These are phyloP conservation scores for Palythoa caribaeorum DNA, from an alignment of 92 coral and sea anemone genomes.

Conservation along the genomic window DNA sequence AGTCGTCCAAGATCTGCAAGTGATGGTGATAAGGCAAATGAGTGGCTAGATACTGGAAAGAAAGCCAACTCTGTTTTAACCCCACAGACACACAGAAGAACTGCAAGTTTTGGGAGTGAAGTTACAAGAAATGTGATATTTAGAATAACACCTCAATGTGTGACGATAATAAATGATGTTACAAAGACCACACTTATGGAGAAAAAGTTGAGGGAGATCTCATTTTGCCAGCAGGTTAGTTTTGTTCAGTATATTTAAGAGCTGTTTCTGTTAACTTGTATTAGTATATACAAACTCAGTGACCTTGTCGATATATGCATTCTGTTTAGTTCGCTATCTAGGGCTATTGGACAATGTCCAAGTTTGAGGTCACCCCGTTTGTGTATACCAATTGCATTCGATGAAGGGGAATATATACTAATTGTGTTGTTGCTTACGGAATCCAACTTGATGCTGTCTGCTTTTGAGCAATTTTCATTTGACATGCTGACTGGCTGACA, in stretches of 20 bases:
- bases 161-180: slow-evolving; percentile 55
- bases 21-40: slow-evolving; percentile 81
- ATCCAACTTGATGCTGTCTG: no score
- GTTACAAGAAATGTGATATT: slow-evolving; percentile 75
- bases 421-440: no score
- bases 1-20: slow-evolving; percentile 94
- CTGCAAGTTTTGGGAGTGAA: slow-evolving; percentile 68
- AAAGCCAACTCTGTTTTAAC: slow-evolving; percentile 18
- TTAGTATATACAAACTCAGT: no score
- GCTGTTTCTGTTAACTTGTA: not conserved
- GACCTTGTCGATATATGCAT: not conserved
- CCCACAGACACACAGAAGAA: slow-evolving; percentile 60
- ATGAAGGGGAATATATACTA: no score
- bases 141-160: slow-evolving; percentile 63
- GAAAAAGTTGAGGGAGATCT: slow-evolving; percentile 89
- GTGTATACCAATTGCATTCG: no score
- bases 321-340: no score
- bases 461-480: no score
- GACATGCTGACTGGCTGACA: no score
- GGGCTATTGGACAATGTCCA: no score
- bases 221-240: slow-evolving; percentile 98
- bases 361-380: no score
- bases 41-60: slow-evolving; percentile 4
- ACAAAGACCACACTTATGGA: slow-evolving; percentile 80
- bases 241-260: not conserved